Percentiles rank a stretch among this genome's conserved stretches.
phyloP scores from a whole-genome alignment of 2,797 vertebrate genomes.

The Bucorvus abyssinicus region DNA sequence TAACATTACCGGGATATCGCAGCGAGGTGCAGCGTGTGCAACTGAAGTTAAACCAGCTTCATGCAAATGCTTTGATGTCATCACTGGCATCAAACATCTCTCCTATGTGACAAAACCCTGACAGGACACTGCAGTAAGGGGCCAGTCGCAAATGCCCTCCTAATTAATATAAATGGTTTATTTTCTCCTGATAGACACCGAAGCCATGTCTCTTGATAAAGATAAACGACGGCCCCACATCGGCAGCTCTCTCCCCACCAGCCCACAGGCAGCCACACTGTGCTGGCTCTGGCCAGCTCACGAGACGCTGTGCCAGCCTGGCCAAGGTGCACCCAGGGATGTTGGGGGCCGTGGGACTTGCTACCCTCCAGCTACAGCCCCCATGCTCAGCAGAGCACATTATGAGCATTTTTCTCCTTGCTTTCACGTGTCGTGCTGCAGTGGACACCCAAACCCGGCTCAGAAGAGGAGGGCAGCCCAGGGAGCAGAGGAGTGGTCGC shows the following conservation, averaged over 20 bases:
- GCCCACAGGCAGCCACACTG: fast-evolving
- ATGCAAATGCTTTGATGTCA: neutral
- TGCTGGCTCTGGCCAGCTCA: fast-evolving
- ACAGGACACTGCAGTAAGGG: neutral
- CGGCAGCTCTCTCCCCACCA: neutral
- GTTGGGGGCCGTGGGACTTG: neutral
- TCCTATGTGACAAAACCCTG: neutral
- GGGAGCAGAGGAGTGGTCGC: neutral
- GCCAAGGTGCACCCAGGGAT: fast-evolving
- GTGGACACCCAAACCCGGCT: neutral
- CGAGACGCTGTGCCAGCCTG: fast-evolving
- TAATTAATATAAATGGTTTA: neutral
- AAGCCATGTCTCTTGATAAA: neutral
- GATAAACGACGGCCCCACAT: fast-evolving
- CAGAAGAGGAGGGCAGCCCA: neutral
- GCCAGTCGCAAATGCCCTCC: neutral
- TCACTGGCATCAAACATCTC: neutral
- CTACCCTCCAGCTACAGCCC: neutral
- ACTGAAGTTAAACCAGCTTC: neutral
- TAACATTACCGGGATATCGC: fast-evolving
- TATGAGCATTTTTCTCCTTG: neutral
- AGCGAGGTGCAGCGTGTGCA: fast-evolving
- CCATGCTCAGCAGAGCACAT: fast-evolving
- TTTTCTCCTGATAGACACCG: neutral
- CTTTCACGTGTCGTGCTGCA: fast-evolving